A percentile compares a stretch with the other conserved stretches of the same genome.
These are phyloP conservation scores for Troides helena DNA, from an alignment of 2,888 invertebrate genomes.

Conservation along the genomic window DNA sequence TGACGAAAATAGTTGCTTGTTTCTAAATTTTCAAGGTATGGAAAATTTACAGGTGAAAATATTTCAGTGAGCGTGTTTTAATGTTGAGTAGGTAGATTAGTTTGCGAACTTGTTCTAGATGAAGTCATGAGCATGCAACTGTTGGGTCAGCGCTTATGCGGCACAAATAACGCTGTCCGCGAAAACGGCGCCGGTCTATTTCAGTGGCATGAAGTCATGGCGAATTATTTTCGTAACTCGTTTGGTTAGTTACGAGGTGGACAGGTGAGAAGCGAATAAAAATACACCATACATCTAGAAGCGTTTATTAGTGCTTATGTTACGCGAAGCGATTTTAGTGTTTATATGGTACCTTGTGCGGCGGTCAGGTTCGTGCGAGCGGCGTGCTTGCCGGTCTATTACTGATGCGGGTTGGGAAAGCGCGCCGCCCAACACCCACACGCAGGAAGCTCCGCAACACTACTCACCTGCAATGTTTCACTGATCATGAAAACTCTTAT, in stretches of 20 bases:
- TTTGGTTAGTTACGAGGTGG: conserved; percentile 69
- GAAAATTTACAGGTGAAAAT: conserved; percentile 3
- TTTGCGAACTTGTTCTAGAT: conserved; percentile 9
- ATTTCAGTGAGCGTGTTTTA: not conserved
- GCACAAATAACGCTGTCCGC: conserved; percentile 37
- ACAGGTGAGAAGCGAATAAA: conserved; percentile 60
- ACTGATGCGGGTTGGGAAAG: conserved; percentile 54
- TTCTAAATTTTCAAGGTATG: conserved; percentile 37
- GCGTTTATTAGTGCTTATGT: conserved; percentile 73
- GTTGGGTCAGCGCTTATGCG: conserved; percentile 34
- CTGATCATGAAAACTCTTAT: conserved; percentile 38
- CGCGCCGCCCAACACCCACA: conserved; percentile 58
- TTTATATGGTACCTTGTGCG: conserved; percentile 70
- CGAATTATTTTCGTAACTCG: conserved; percentile 70
- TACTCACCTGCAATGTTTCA: conserved; percentile 69
- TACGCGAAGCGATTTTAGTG: conserved; percentile 61
- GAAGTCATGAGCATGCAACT: conserved; percentile 29
- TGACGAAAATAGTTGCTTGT: conserved; percentile 53
- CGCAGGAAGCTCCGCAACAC: conserved; percentile 41
- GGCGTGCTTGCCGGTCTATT: conserved; percentile 73
- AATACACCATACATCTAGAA: conserved; percentile 50
- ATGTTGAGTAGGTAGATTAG: conserved; percentile 4
- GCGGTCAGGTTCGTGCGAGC: conserved; percentile 77
- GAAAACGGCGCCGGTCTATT: conserved; percentile 61
- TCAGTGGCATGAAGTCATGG: conserved; percentile 71